phyloP scores from a whole-genome alignment of 2,797 vertebrate genomes.

The Garrulus glandarius region DNA sequence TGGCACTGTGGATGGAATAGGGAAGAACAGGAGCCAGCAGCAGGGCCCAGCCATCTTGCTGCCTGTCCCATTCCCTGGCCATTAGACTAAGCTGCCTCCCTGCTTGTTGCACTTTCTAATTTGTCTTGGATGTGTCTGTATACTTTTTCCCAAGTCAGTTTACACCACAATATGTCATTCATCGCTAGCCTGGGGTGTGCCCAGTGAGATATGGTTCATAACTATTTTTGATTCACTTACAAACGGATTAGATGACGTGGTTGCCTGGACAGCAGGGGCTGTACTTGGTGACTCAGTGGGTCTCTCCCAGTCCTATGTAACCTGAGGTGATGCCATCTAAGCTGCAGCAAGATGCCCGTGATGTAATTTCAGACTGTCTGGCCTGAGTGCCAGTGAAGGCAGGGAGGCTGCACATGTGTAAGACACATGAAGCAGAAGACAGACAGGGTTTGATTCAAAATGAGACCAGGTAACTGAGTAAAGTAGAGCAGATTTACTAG shows the following conservation, averaged over 20 bases:
- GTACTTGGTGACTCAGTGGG: neutral
- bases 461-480: neutral
- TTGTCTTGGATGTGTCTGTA: neutral
- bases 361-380: slow-evolving; percentile 68
- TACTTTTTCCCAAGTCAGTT: neutral
- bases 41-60: neutral
- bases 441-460: neutral
- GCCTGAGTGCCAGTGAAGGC: neutral
- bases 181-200: neutral
- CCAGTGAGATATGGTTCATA: neutral
- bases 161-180: neutral
- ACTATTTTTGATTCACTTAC: neutral
- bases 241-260: neutral
- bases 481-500: neutral
- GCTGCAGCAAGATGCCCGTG: neutral
- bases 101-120: neutral
- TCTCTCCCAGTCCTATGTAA: slow-evolving; percentile 31
- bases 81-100: neutral
- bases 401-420: neutral
- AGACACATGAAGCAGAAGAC: neutral
- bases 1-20: neutral
- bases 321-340: slow-evolving; percentile 27
- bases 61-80: neutral
- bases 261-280: slow-evolving; percentile 2
- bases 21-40: neutral